Evolutionary conservation across 35 echinoderm and acorn worm genomes (phyloP).

Genomic region (Acanthaster planci): DNA sequence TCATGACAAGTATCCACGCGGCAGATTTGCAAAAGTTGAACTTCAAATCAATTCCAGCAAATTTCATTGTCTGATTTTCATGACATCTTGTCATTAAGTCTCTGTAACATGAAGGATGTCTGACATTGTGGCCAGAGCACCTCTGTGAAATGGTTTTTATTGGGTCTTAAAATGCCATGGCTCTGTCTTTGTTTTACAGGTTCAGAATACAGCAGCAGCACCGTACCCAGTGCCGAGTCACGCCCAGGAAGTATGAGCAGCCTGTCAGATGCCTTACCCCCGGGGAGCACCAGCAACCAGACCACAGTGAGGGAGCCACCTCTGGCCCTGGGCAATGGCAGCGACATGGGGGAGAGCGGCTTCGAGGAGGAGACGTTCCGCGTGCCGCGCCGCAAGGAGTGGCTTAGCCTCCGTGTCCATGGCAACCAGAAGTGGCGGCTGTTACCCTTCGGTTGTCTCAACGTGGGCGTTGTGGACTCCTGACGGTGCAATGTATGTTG

Average conservation of each 20-base stretch:
- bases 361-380: conserved; percentile 70
- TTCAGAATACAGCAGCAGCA: conserved; percentile 88
- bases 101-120: too few species aligned
- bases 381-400: conserved; percentile 76
- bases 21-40: too few species aligned
- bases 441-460: conserved; percentile 68
- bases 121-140: too few species aligned
- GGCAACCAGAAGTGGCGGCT: conserved; percentile 70
- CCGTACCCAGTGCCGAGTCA: conserved; percentile 45
- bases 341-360: conserved; percentile 47
- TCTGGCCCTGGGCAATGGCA: conserved; percentile 26
- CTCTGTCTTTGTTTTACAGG: conserved; percentile 39
- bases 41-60: too few species aligned
- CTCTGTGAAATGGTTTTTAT: too few species aligned
- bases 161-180: background rate
- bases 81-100: too few species aligned
- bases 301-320: conserved; percentile 28
- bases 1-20: too few species aligned
- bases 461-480: conserved; percentile 22
- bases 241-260: conserved; percentile 52
- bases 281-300: conserved; percentile 11
- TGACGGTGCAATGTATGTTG: background rate
- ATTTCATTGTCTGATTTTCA: too few species aligned
- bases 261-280: conserved; percentile 41
- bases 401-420: conserved; percentile 85